Conservation (phyloP, 2,888 invertebrate genomes). For the Ectobius pallidus region DNA sequence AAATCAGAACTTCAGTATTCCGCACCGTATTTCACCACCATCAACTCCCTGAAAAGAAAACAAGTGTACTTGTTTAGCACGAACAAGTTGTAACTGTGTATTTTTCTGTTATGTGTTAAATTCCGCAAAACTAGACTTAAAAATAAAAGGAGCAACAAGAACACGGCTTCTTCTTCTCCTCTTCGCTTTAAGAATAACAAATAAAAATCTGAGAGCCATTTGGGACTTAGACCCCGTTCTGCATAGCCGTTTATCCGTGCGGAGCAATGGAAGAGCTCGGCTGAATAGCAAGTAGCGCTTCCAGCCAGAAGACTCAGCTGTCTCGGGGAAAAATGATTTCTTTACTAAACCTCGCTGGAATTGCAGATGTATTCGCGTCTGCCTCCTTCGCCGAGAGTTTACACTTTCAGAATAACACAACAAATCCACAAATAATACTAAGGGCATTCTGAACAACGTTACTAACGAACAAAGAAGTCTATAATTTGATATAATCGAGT, state of each 20-base stretch:
- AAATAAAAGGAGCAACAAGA: background rate
- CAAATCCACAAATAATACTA: no score
- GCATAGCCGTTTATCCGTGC: conserved; percentile 27
- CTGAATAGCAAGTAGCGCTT: conserved; percentile 24
- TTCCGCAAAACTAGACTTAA: background rate
- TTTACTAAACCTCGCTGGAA: background rate
- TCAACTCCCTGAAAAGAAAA: no score
- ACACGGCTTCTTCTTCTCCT: background rate
- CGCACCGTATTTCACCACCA: no score
- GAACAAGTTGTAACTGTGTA: background rate
- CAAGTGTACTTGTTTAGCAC: no score
- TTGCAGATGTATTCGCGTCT: conserved; percentile 6
- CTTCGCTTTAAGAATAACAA: conserved; percentile 27
- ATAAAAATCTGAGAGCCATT: conserved; percentile 27
- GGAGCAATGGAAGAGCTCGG: background rate
- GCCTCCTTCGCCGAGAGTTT: background rate
- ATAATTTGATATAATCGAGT: no score
- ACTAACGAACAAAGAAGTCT: no score
- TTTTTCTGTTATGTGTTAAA: conserved; percentile 6
- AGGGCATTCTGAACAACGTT: no score
- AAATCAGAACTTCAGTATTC: no score
- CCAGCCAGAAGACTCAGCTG: background rate
- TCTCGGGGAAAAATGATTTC: conserved; percentile 26
- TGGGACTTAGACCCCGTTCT: conserved; percentile 18
- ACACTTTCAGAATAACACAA: background rate